These are phyloP conservation scores for Aphaenogaster rudis DNA, from an alignment of 1,140 invertebrate genomes.

Conservation along the genomic window DNA sequence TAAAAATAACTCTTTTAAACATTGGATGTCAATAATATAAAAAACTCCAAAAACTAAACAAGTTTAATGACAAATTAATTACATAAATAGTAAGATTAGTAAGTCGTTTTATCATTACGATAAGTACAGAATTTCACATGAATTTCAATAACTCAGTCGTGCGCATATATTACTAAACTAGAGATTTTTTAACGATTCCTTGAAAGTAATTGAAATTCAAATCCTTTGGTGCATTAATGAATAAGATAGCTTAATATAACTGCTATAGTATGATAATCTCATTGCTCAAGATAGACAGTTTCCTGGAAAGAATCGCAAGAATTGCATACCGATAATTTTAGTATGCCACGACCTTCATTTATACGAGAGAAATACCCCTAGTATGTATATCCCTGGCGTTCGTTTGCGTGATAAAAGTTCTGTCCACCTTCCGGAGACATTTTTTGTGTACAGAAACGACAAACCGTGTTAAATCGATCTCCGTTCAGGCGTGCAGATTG, in stretches of 20 bases:
- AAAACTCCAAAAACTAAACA: background rate
- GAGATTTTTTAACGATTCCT: background rate
- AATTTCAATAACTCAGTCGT: background rate
- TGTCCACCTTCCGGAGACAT: slow-evolving; percentile 31
- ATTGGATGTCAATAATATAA: background rate
- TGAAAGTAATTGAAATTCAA: background rate
- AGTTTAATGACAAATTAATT: background rate
- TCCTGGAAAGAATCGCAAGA: background rate
- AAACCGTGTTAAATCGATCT: slow-evolving; percentile 67
- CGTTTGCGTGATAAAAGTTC: slow-evolving; percentile 24
- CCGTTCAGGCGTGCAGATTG: slow-evolving; percentile 64
- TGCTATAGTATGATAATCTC: background rate
- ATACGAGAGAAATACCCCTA: background rate
- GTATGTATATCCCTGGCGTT: background rate
- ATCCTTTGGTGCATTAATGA: background rate
- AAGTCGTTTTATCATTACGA: background rate
- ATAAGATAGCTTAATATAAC: background rate
- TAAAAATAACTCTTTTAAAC: background rate
- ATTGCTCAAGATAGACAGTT: background rate
- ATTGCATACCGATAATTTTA: background rate
- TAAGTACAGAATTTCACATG: background rate
- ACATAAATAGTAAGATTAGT: background rate
- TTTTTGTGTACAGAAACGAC: slow-evolving; percentile 49
- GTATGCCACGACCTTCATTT: slow-evolving; percentile 19
- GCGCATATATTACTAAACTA: background rate